phyloP scores from a whole-genome alignment of 2,888 invertebrate species.

The Drosophila algonquin region DNA sequence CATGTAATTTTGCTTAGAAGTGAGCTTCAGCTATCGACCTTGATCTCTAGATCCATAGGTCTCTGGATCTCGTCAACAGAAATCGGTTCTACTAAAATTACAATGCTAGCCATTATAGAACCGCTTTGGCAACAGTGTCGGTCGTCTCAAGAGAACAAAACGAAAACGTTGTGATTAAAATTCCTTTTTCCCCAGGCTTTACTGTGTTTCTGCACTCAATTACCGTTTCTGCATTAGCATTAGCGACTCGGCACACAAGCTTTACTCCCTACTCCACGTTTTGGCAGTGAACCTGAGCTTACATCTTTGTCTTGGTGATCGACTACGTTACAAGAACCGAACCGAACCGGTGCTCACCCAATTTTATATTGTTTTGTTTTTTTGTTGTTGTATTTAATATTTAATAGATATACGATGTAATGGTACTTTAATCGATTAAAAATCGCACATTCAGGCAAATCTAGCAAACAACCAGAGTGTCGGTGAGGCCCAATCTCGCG shows the following conservation, averaged over 20 bases:
- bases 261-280: constrained; percentile 74
- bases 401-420: constrained; percentile 28
- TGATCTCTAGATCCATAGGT: constrained; percentile 26
- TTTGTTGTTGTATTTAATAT: background rate
- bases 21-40: constrained; percentile 62
- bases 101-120: background rate
- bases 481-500: constrained; percentile 1
- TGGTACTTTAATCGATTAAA: constrained; percentile 25
- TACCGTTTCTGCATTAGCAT: constrained; percentile 32
- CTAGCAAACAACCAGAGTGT: constrained; percentile 69
- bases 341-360: constrained; percentile 39
- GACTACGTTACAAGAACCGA: constrained; percentile 63
- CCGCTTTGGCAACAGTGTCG: background rate
- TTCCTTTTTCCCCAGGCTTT: constrained; percentile 40
- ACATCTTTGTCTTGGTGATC: constrained; percentile 69
- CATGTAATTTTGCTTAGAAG: constrained; percentile 38
- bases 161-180: constrained; percentile 17
- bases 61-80: constrained; percentile 6
- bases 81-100: constrained; percentile 10
- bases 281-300: constrained; percentile 83
- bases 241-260: constrained; percentile 37
- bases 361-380: background rate
- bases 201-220: constrained; percentile 36
- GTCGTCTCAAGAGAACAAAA: background rate
- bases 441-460: constrained; percentile 53